Percentiles rank a stretch among this genome's conserved stretches.
phyloP scores from a whole-genome alignment of 1,140 invertebrate species.

The Euwallacea fornicatus region DNA sequence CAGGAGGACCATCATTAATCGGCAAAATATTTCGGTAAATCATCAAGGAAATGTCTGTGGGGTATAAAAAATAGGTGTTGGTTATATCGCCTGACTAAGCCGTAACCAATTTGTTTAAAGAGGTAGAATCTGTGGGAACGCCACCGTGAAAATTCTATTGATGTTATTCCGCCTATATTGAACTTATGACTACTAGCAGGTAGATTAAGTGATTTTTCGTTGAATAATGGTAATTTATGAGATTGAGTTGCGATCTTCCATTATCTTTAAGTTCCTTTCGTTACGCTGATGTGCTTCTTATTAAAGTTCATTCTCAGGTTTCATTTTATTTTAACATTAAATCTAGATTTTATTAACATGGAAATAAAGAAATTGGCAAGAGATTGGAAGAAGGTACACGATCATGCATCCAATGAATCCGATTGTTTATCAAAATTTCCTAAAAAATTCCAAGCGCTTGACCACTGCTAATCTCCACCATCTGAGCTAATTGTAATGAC shows the following conservation, averaged over 20 bases:
- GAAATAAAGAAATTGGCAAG: too few species aligned
- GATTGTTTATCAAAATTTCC: background rate
- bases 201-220: slow-evolving; percentile 13
- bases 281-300: too few species aligned
- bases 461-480: background rate
- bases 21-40: slow-evolving; percentile 33
- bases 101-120: slow-evolving; percentile 28
- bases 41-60: slow-evolving; percentile 22
- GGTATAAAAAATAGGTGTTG: slow-evolving; percentile 26
- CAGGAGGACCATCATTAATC: slow-evolving; percentile 21
- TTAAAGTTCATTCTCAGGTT: too few species aligned
- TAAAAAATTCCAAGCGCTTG: slow-evolving; percentile 5
- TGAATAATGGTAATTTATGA: background rate
- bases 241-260: background rate
- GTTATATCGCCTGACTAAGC: slow-evolving; percentile 27
- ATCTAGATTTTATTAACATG: too few species aligned
- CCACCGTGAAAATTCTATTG: slow-evolving; percentile 34
- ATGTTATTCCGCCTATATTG: slow-evolving; percentile 28
- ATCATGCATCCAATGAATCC: background rate
- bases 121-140: slow-evolving; percentile 27
- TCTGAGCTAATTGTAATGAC: background rate
- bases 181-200: slow-evolving; percentile 2
- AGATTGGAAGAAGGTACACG: too few species aligned
- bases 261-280: too few species aligned
- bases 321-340: too few species aligned